Base-by-base conservation (phyloP, 2,888 invertebrate genomes). In the Unio pictorum region DNA sequence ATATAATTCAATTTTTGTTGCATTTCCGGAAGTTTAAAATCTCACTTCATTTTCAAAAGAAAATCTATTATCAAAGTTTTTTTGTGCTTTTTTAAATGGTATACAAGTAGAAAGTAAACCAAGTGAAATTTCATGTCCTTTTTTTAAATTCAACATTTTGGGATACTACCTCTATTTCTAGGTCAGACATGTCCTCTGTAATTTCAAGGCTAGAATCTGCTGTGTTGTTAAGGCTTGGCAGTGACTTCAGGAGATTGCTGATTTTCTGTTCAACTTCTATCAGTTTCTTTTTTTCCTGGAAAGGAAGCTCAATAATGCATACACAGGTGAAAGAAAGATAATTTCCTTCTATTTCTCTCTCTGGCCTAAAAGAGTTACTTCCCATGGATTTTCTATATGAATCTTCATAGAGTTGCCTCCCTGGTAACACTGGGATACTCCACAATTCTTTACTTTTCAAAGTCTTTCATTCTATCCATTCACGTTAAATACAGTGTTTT, bases 221-320 rank as follows among this genome's bases (percentile, higher is more conserved):
- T 26, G 30, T 26, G 61, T 67, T 69, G 54, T 64, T 45, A 45
- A 45, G 45, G 45, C 45, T 55, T 59, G 76, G 65, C 67, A 80
- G 64, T 61, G 66, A 66, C 69, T 76, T 71, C 58, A 69, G 67
- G 66, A 79, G 63, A 70, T 79, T 77, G 56, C 74, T 75, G 58
- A 86, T 81, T 77, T 81, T 75, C 61, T 71, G 68, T 59, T 82
- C 76, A 55, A 84, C 71, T 26, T 81, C 76, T 17, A 68, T 78
- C 72, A 83, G 76, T 68, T 81, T 79, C 20, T 74, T 72, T 75
- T 84, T 86, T 64, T 86, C 84, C 86, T 86, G 84, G 66, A 85
- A 83, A 74, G 68, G 69, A 56, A 66, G 30, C 55, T 58, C 59
- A 64, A 26, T 59, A 23, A 63, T 57, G 67, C 62, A 64, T 67